Evolutionary conservation across 2,888 invertebrate genomes (phyloP).

Genomic region (Dicyrtoma fusca): DNA sequence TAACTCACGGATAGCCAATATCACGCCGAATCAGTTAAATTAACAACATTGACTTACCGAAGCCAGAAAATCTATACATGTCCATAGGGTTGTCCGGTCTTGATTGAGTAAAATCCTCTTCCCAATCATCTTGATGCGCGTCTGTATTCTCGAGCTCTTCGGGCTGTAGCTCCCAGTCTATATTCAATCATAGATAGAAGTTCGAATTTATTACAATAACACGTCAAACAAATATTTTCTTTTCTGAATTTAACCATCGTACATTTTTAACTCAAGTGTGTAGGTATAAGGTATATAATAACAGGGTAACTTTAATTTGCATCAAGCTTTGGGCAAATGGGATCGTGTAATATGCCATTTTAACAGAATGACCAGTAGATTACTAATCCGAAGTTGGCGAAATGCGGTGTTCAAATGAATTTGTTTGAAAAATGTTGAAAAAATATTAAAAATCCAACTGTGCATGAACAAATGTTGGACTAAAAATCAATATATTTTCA

Average conservation of each 20-base stretch:
- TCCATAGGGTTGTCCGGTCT: conserved; percentile 50
- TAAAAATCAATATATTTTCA: no score
- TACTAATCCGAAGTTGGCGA: no score
- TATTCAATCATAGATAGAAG: conserved; percentile 9
- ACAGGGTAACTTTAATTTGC: neutral
- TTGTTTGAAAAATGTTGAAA: neutral
- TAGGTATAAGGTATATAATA: neutral
- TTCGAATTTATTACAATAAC: no score
- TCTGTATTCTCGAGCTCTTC: conserved; percentile 53
- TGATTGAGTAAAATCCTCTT: conserved; percentile 40
- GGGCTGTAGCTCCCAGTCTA: conserved; percentile 56
- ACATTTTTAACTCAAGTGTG: neutral
- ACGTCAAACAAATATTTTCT: no score
- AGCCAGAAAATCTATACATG: conserved; percentile 54
- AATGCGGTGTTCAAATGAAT: no score
- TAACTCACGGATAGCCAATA: no score
- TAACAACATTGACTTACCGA: conserved; percentile 42
- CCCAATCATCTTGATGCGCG: conserved; percentile 49
- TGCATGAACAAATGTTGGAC: no score
- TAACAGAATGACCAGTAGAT: neutral
- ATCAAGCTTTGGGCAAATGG: neutral
- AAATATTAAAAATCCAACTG: no score
- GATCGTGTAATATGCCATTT: neutral
- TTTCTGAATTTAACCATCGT: no score
- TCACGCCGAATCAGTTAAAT: no score